These are phyloP conservation scores for Plectrocnemia conspersa DNA, from an alignment of 1,140 invertebrate species.

Conservation along the genomic window DNA sequence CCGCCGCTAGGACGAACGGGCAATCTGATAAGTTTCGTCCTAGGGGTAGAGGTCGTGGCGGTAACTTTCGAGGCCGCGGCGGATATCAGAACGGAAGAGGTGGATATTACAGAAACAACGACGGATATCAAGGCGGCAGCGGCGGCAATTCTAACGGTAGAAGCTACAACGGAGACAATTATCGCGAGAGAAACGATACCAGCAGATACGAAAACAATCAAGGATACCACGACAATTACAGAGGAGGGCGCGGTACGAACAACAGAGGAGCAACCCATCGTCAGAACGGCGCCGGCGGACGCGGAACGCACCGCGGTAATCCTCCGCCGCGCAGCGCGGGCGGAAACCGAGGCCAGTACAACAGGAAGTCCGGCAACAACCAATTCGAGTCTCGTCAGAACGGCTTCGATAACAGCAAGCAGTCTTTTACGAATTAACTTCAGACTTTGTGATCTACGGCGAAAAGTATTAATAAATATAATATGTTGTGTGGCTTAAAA, in stretches of 20 bases:
- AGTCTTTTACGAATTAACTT: slow-evolving; percentile 27
- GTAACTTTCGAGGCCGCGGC: slow-evolving; percentile 25
- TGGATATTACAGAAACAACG: slow-evolving; percentile 26
- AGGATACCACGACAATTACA: slow-evolving; percentile 42
- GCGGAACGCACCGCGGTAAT: slow-evolving; percentile 32
- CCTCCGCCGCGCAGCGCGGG: slow-evolving; percentile 31
- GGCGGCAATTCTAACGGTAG: slow-evolving; percentile 28
- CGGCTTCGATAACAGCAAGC: slow-evolving; percentile 23
- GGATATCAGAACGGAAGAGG: slow-evolving; percentile 27
- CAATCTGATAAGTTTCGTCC: slow-evolving; percentile 26
- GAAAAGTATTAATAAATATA: slow-evolving; percentile 25
- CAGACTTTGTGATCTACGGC: slow-evolving; percentile 8
- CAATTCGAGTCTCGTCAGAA: slow-evolving; percentile 37
- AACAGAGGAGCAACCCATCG: slow-evolving; percentile 31
- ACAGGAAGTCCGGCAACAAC: slow-evolving; percentile 42
- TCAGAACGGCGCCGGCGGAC: slow-evolving; percentile 14
- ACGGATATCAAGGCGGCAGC: slow-evolving; percentile 36
- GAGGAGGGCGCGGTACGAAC: slow-evolving; percentile 40
- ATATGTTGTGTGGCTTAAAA: slow-evolving; percentile 19
- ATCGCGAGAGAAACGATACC: slow-evolving; percentile 42
- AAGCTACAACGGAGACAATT: slow-evolving; percentile 42
- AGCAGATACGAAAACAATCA: slow-evolving; percentile 39
- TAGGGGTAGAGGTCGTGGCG: slow-evolving; percentile 24
- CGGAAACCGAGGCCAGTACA: slow-evolving; percentile 40
- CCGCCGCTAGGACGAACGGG: slow-evolving; percentile 13